A percentile compares a stretch with the other conserved stretches of the same genome.
phyloP scores from a whole-genome alignment of 2,888 invertebrate species.

The Endotricha flammealis region DNA sequence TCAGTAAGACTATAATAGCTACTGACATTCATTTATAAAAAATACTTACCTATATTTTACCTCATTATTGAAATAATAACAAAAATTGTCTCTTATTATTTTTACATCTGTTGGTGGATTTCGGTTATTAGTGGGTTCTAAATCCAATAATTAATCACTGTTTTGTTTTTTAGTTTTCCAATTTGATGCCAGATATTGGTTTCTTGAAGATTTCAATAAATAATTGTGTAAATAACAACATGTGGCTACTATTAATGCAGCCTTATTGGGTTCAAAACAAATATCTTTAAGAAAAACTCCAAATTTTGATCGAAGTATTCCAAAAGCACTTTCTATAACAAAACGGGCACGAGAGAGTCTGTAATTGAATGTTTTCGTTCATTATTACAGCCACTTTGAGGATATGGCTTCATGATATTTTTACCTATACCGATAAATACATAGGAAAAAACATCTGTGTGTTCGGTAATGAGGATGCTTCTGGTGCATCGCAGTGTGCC shows the following conservation, averaged over 20 bases:
- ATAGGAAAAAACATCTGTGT: neutral
- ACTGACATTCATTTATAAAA: too few species aligned
- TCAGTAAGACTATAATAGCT: too few species aligned
- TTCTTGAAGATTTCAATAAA: too few species aligned
- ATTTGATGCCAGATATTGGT: too few species aligned
- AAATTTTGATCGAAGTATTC: conserved; percentile 5
- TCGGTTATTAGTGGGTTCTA: neutral
- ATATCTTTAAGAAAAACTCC: conserved; percentile 1
- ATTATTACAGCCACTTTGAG: neutral
- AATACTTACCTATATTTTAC: too few species aligned
- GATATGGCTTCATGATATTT: conserved; percentile 1
- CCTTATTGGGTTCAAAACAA: neutral
- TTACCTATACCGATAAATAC: neutral
- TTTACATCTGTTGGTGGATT: too few species aligned
- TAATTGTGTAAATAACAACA: too few species aligned
- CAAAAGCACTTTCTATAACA: conserved; percentile 11
- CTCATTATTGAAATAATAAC: too few species aligned
- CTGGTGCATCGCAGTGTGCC: neutral
- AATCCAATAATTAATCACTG: conserved; percentile 1
- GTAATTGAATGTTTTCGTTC: conserved; percentile 3
- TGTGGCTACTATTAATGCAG: neutral
- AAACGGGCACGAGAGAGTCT: neutral
- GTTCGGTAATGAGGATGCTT: neutral
- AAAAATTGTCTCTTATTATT: too few species aligned
- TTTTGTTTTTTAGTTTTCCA: too few species aligned